Evolutionary conservation across 2,797 vertebrate genomes (phyloP).

Genomic region (Phataginus tricuspis): DNA sequence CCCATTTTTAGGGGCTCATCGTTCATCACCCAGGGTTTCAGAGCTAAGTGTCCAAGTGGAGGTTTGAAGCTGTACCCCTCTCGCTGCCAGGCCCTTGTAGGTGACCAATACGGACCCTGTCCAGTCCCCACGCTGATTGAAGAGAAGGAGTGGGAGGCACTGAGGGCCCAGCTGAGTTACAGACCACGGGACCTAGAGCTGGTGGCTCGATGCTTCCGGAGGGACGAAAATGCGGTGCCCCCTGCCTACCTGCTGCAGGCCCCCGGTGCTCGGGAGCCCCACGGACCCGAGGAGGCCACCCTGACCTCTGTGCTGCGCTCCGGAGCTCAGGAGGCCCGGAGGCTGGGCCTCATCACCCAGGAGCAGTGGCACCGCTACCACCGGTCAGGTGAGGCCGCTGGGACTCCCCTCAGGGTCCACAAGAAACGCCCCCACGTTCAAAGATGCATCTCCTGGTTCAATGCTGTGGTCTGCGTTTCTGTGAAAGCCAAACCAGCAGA

Average conservation of each 20-base stretch:
- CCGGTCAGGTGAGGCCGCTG: conserved; percentile 86
- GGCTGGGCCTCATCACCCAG: conserved; percentile 83
- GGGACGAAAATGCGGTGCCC: conserved; percentile 88
- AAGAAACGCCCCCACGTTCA: fast-evolving
- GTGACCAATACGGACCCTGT: conserved; percentile 88
- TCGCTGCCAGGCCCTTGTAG: conserved; percentile 87
- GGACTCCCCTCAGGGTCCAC: fast-evolving
- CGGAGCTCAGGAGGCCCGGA: conserved; percentile 84
- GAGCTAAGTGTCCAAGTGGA: background rate
- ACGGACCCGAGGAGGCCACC: conserved; percentile 81
- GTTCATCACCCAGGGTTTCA: fast-evolving
- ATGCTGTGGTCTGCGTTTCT: fast-evolving
- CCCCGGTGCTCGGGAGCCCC: conserved; percentile 72
- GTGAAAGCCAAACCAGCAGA: background rate
- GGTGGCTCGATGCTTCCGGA: conserved; percentile 86
- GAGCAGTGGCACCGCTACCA: conserved; percentile 86
- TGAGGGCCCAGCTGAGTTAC: conserved; percentile 85
- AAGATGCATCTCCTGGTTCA: fast-evolving
- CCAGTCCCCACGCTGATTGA: conserved; percentile 84
- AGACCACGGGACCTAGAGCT: conserved; percentile 83
- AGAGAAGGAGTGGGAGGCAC: conserved; percentile 87
- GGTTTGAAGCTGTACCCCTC: background rate
- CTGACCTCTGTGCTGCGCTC: conserved; percentile 83
- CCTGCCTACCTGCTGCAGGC: conserved; percentile 88
- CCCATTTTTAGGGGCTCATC: fast-evolving